Evolutionary conservation across 2,113 vertebrate genomes (phyloP).

Genomic region (Verasper variegatus): DNA sequence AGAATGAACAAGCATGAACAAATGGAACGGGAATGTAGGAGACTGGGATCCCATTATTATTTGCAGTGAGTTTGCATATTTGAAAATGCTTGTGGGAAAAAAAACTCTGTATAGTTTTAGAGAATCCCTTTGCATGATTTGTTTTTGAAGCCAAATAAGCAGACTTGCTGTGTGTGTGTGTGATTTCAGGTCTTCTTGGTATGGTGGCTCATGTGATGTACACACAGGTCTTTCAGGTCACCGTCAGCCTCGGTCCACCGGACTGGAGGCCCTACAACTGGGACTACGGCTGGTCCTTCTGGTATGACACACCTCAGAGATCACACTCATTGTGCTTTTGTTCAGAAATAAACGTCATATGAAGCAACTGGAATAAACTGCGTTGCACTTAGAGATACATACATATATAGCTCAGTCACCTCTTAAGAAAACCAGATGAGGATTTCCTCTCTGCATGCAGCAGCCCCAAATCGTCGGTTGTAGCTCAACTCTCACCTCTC

Average conservation of each 20-base stretch:
- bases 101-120: background rate
- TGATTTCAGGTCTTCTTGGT: conserved; percentile 87
- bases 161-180: background rate
- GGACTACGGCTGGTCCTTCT: conserved; percentile 95
- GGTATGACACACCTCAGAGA: conserved; percentile 75
- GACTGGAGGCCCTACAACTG: conserved; percentile 93
- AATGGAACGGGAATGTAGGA: background rate
- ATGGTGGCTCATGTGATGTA: conserved; percentile 97
- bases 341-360: background rate
- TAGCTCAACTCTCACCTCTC: conserved; percentile 48
- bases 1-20: background rate
- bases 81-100: background rate
- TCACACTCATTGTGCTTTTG: background rate
- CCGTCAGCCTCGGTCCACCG: conserved; percentile 88
- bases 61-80: background rate
- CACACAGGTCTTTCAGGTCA: conserved; percentile 92
- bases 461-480: conserved; percentile 12
- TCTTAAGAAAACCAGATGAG: conserved; percentile 5
- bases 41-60: background rate
- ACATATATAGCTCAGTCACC: background rate
- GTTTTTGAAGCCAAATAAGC: too few species aligned
- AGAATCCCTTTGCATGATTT: background rate
- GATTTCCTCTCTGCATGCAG: background rate
- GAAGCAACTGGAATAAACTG: background rate
- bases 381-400: background rate